Evolutionary conservation across 2,113 vertebrate species (phyloP).

Genomic region (Sinocyclocheilus anshuiensis): DNA sequence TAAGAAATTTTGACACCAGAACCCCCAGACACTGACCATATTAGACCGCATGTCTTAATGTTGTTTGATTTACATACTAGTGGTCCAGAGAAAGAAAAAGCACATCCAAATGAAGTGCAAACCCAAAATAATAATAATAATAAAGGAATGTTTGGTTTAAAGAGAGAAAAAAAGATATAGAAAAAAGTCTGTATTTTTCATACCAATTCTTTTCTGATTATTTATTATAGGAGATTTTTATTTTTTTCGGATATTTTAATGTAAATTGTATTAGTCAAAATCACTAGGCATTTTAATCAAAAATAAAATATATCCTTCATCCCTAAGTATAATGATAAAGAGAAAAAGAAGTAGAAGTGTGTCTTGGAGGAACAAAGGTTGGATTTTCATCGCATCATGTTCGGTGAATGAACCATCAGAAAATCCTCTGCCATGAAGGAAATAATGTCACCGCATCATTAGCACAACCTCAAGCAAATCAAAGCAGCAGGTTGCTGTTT

Average conservation of each 20-base stretch:
- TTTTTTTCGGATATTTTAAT: background rate
- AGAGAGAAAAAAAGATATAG: background rate
- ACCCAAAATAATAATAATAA: background rate
- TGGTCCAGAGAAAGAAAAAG: background rate
- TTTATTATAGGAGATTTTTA: no score
- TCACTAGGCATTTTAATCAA: no score
- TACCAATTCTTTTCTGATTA: background rate
- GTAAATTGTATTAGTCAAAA: background rate
- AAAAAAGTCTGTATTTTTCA: background rate
- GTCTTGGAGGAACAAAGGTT: background rate
- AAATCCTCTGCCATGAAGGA: constrained; percentile 45
- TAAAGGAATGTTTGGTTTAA: background rate
- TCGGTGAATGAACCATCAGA: background rate
- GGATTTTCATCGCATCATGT: constrained; percentile 11
- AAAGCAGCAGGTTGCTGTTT: constrained; percentile 47
- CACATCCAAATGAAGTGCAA: background rate
- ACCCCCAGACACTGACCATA: background rate
- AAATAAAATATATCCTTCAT: background rate
- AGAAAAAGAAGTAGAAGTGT: background rate
- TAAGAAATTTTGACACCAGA: constrained; percentile 6
- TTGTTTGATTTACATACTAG: background rate
- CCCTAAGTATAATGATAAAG: background rate
- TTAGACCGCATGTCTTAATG: background rate
- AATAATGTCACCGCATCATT: constrained; percentile 54
- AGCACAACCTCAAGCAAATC: constrained; percentile 33